Evolutionary conservation across 2,797 vertebrate species (phyloP).

Genomic region (Otolemur crassicaudatus): DNA sequence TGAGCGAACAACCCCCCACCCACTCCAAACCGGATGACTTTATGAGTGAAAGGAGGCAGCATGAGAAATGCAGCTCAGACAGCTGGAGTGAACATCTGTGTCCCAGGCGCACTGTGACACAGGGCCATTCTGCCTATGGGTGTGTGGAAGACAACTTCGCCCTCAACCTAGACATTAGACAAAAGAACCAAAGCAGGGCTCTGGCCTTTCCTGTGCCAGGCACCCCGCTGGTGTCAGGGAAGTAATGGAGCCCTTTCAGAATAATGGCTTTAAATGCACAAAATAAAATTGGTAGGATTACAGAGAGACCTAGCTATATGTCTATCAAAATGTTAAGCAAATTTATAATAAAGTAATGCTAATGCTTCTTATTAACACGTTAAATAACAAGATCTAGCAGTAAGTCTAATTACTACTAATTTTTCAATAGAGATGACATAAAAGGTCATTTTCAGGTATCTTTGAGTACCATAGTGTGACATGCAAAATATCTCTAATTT

Average conservation of each 20-base stretch:
- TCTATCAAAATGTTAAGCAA: neutral
- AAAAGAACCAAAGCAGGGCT: neutral
- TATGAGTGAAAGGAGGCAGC: neutral
- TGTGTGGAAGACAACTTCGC: neutral
- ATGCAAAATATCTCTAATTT: conserved; percentile 1
- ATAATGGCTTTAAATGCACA: neutral
- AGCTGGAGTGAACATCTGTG: neutral
- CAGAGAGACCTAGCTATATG: neutral
- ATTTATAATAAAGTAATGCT: neutral
- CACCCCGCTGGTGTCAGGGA: neutral
- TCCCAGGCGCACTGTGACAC: neutral
- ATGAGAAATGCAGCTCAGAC: neutral
- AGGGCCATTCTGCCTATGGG: too few relatives aligned
- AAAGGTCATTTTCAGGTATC: neutral
- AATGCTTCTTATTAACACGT: neutral
- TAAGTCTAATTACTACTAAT: neutral
- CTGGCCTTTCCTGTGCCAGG: neutral
- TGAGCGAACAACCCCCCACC: neutral
- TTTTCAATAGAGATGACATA: neutral
- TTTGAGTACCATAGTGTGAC: neutral
- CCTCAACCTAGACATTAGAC: neutral
- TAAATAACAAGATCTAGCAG: conserved; percentile 5
- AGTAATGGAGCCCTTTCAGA: neutral
- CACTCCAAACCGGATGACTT: neutral
- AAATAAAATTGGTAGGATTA: neutral